A percentile compares a stretch with the other conserved stretches of the same genome.
phyloP scores from a whole-genome alignment of 2,113 vertebrate species.

The Saguinus imperator region DNA sequence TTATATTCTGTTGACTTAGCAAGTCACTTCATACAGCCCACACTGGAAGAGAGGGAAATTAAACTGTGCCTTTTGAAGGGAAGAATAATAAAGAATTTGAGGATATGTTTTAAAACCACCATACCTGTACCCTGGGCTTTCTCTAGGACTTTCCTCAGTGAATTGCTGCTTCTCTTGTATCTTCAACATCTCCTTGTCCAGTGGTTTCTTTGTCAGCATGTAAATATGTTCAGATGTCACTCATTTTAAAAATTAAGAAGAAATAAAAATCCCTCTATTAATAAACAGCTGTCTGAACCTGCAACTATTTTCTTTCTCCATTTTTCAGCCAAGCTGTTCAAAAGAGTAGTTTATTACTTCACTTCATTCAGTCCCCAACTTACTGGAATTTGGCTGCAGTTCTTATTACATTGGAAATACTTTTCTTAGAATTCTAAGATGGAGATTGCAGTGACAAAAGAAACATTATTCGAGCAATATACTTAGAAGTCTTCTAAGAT shows the following conservation, averaged over 20 bases:
- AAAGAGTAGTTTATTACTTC: background rate
- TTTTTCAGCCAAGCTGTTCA: background rate
- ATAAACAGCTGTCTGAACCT: background rate
- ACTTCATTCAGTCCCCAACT: background rate
- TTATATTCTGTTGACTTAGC: background rate
- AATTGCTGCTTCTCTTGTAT: background rate
- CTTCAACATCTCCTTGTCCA: constrained; percentile 31
- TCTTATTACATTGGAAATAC: background rate
- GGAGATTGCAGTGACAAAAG: background rate
- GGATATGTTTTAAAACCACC: background rate
- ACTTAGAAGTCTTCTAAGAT: constrained; percentile 19
- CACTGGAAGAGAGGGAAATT: background rate
- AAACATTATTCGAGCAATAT: constrained; percentile 26
- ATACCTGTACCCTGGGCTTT: background rate
- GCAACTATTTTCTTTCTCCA: background rate
- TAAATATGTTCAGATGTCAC: constrained; percentile 8
- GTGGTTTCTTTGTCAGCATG: background rate
- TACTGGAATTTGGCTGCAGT: background rate
- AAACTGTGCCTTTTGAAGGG: background rate
- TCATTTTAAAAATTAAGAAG: constrained; percentile 42
- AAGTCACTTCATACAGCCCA: background rate
- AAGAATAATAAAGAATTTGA: constrained; percentile 2
- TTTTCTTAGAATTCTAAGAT: constrained; percentile 20
- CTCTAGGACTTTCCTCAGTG: background rate
- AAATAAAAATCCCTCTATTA: constrained; percentile 40